Percentiles rank a stretch among this genome's conserved stretches.
phyloP scores from a whole-genome alignment of 2,888 invertebrate genomes.

The Agrotis puta region DNA sequence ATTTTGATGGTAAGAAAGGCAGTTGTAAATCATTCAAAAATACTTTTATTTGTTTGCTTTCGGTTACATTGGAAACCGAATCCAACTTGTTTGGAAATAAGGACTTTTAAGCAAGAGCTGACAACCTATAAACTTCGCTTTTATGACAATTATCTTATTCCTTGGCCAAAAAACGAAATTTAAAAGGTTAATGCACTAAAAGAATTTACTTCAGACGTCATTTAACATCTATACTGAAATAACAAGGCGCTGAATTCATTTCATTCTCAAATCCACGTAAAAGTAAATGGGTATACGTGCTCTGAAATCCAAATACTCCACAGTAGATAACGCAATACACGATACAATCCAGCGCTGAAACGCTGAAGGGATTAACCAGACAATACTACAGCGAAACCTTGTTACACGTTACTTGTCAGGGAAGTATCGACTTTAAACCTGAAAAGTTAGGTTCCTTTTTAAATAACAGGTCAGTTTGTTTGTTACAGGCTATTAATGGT shows the following conservation, averaged over 20 bases:
- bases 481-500: conserved; percentile 55
- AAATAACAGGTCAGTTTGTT: conserved; percentile 43
- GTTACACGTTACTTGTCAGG: conserved; percentile 31
- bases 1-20: not conserved
- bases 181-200: conserved; percentile 10
- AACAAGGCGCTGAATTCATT: conserved; percentile 33
- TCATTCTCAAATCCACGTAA: conserved; percentile 37
- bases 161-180: not conserved
- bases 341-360: conserved; percentile 54
- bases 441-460: conserved; percentile 7
- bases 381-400: conserved; percentile 59
- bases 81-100: not conserved
- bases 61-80: not conserved
- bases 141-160: not conserved
- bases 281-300: conserved; percentile 49
- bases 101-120: too few species aligned
- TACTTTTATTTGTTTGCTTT: not conserved
- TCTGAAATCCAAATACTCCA: conserved; percentile 36
- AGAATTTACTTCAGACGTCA: not conserved
- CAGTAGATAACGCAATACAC: conserved; percentile 55
- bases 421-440: conserved; percentile 33
- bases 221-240: conserved; percentile 17
- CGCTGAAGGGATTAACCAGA: conserved; percentile 61
- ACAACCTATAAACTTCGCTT: too few species aligned
- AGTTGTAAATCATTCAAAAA: not conserved